Conservation (phyloP, 2,888 invertebrate species). For the Limnephilus rhombicus region DNA sequence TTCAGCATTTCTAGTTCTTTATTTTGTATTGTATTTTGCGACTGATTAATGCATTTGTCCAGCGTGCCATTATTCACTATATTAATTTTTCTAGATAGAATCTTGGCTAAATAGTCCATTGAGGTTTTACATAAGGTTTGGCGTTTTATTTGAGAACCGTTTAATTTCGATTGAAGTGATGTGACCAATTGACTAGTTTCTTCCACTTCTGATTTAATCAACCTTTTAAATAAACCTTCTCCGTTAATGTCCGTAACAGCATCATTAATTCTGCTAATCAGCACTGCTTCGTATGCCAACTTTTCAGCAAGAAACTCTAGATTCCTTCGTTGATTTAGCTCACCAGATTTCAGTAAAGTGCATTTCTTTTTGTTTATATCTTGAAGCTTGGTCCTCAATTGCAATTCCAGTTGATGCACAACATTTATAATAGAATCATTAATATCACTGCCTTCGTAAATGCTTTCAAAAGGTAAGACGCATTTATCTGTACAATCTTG, state of each 20-base stretch:
- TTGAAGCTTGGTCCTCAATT: slow-evolving; percentile 83
- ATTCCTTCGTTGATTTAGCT: slow-evolving; percentile 82
- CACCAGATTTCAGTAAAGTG: slow-evolving; percentile 81
- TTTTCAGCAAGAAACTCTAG: slow-evolving; percentile 87
- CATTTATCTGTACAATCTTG: slow-evolving; percentile 80
- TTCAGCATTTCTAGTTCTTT: slow-evolving; percentile 77
- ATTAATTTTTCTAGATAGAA: slow-evolving; percentile 85
- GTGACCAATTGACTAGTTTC: slow-evolving; percentile 88
- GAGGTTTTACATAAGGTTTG: slow-evolving; percentile 71
- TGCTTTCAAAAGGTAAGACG: slow-evolving; percentile 76
- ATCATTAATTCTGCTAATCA: slow-evolving; percentile 83
- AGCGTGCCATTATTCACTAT: slow-evolving; percentile 70
- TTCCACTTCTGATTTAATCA: slow-evolving; percentile 83
- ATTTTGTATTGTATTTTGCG: slow-evolving; percentile 73
- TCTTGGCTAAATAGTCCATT: slow-evolving; percentile 85
- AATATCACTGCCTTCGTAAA: slow-evolving; percentile 69
- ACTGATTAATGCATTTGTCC: slow-evolving; percentile 69
- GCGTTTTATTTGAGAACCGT: slow-evolving; percentile 76
- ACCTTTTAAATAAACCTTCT: slow-evolving; percentile 78
- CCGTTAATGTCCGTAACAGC: slow-evolving; percentile 80
- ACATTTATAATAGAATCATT: slow-evolving; percentile 79
- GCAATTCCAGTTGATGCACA: slow-evolving; percentile 82
- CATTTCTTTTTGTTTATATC: slow-evolving; percentile 84
- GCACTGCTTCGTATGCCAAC: slow-evolving; percentile 87
- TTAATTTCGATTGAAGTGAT: slow-evolving; percentile 83